Evolutionary conservation across 2,113 vertebrate genomes (phyloP), one percentile per base, ranked within the genome.

Genomic region (Romanogobio albipinnatus): DNA sequence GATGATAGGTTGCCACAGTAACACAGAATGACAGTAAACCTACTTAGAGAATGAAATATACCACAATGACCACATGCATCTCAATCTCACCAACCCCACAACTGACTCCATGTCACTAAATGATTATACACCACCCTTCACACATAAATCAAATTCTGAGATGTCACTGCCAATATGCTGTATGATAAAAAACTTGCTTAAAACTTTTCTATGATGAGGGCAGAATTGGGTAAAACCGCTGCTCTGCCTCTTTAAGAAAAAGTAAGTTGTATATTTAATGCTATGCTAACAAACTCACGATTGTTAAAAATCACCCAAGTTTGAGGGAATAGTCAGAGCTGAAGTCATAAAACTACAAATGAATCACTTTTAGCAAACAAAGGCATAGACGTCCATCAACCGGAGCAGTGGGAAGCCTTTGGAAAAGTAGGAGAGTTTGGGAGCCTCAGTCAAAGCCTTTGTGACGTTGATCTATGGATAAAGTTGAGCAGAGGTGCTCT

Each of bases 11-110:
- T 36, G 71, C 78, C 88, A 85, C 86, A 82, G 86, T 90, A 86
- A 91, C 87, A 84, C 89, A 87, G 76, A 24, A 87, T 82, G 85
- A 87, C 87, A 78, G 43, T 91, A 89, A 90, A 92, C 90, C 86
- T 87, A 73, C 76, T 86, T 86, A 80, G 84, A 88, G 84, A 90
- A 89, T 76, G 80, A 88, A 88, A 71, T 68, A 62, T 33, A 80
- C 22, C 36, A 78, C 33, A 56, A 84, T 71, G 89, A 84, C 77
- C 62, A 45, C 29, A 83, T 76, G 59, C 49, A 88, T 86, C 33
- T 88, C 89, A 87, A 88, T 91, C 88, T 87, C 36, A 17, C 66
- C 49, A 80, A 89, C 24, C 39, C 82, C 81, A 47, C 73, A 87
- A 83, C 83, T 79, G 73, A 81, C 85, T 51, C 9, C 82, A 84